Evolutionary conservation across 2,888 invertebrate genomes (phyloP).

Genomic region (Pterobdella sp.): DNA sequence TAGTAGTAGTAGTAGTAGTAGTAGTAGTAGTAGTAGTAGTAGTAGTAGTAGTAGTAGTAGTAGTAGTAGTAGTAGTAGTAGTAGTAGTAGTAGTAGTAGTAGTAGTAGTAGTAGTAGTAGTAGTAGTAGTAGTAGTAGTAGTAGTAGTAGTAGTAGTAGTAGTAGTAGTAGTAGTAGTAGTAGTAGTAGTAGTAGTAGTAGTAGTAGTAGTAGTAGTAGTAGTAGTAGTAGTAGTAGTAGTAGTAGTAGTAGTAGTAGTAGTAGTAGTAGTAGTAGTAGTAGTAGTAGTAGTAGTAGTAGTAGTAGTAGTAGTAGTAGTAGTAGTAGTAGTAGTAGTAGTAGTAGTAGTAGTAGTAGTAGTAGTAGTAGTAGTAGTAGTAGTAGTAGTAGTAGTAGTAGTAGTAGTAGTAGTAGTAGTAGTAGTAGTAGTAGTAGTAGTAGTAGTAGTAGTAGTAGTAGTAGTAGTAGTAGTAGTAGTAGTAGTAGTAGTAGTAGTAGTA

Average conservation of each 20-base stretch:
- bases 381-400: constrained; percentile 8
- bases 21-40: background rate
- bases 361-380: constrained; percentile 22
- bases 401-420: background rate
- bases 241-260: constrained; percentile 4
- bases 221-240: constrained; percentile 8
- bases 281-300: constrained; percentile 7
- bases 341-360: constrained; percentile 22
- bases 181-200: background rate
- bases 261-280: background rate
- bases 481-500: constrained; percentile 10
- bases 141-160: background rate
- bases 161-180: background rate
- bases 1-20: constrained; percentile 15
- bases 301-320: constrained; percentile 19
- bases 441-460: background rate
- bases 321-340: constrained; percentile 16
- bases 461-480: constrained; percentile 9
- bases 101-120: constrained; percentile 11
- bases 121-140: constrained; percentile 1
- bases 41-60: constrained; percentile 3
- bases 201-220: constrained; percentile 5
- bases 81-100: background rate
- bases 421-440: background rate
- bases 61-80: background rate